phyloP scores from a whole-genome alignment of 2,113 vertebrate species.

The Rissa tridactyla region DNA sequence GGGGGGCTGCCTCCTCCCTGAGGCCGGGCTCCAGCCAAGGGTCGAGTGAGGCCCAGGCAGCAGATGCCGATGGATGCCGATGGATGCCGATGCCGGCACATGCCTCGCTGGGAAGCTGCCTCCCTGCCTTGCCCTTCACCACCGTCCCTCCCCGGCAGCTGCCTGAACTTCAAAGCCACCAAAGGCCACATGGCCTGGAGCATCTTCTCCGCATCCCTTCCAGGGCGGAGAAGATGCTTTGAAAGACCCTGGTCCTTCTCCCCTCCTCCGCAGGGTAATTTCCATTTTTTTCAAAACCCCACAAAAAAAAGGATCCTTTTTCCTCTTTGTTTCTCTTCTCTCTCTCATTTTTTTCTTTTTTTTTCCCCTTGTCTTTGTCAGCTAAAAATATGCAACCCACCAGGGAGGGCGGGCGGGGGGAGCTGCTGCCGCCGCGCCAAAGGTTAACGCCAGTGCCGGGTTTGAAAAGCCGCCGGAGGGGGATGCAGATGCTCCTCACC shows the following conservation, averaged over 20 bases:
- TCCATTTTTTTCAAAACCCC: constrained; percentile 58
- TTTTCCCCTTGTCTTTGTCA: not conserved
- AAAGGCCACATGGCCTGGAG: constrained; percentile 31
- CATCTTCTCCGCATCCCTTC: not conserved
- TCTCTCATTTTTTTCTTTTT: not conserved
- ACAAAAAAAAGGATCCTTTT: constrained; percentile 41
- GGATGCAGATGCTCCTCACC: not conserved
- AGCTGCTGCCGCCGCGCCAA: not conserved
- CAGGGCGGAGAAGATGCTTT: not conserved
- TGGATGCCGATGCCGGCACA: not conserved
- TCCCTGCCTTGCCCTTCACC: constrained; percentile 1
- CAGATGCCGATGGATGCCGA: too few relatives aligned
- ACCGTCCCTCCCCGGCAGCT: not conserved
- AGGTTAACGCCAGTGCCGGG: not conserved
- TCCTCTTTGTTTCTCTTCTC: not conserved
- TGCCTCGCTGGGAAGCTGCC: not conserved
- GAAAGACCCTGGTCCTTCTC: not conserved
- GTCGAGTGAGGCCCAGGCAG: not conserved
- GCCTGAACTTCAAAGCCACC: constrained; percentile 44
- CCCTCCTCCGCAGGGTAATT: constrained; percentile 38
- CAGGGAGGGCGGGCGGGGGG: not conserved
- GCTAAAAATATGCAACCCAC: constrained; percentile 40
- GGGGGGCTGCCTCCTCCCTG: not conserved
- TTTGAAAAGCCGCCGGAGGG: not conserved
- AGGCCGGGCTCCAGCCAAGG: not conserved